These are phyloP conservation scores for Caerostris darwini DNA, from an alignment of 1,140 invertebrate species.

Conservation along the genomic window DNA sequence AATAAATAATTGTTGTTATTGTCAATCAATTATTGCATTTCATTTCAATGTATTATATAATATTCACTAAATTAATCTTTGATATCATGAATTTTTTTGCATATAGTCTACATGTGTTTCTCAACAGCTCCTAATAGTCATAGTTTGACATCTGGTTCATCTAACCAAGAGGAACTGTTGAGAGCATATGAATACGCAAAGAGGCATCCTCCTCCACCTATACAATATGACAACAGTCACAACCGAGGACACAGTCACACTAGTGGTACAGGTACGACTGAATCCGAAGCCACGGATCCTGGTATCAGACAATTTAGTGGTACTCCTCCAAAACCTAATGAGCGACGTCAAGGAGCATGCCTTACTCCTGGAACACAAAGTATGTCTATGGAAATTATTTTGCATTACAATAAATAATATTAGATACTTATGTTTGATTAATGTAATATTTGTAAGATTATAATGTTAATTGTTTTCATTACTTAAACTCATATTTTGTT, in stretches of 20 bases:
- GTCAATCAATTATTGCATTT: too few relatives aligned
- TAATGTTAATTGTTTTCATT: too few relatives aligned
- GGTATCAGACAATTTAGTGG: constrained; percentile 83
- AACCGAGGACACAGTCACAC: constrained; percentile 67
- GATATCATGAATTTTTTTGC: background rate
- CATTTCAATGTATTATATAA: too few relatives aligned
- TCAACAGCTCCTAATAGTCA: constrained; percentile 78
- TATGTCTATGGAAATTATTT: background rate
- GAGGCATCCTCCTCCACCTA: constrained; percentile 78
- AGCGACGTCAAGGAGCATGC: constrained; percentile 82
- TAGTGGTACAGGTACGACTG: constrained; percentile 78
- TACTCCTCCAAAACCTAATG: constrained; percentile 82
- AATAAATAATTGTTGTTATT: too few relatives aligned
- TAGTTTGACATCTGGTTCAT: constrained; percentile 80
- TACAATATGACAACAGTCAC: constrained; percentile 71
- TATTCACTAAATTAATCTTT: too few relatives aligned
- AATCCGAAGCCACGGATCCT: constrained; percentile 81
- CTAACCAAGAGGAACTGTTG: constrained; percentile 82
- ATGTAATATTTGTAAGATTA: too few relatives aligned
- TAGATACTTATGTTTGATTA: too few relatives aligned
- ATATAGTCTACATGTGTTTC: constrained; percentile 35
- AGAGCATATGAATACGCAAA: constrained; percentile 82
- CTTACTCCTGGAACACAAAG: constrained; percentile 78
- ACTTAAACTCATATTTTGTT: too few relatives aligned
- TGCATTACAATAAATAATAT: too few relatives aligned